These are phyloP conservation scores for Spodoptera frugiperda DNA, from an alignment of 1,140 invertebrate genomes.

Conservation along the genomic window DNA sequence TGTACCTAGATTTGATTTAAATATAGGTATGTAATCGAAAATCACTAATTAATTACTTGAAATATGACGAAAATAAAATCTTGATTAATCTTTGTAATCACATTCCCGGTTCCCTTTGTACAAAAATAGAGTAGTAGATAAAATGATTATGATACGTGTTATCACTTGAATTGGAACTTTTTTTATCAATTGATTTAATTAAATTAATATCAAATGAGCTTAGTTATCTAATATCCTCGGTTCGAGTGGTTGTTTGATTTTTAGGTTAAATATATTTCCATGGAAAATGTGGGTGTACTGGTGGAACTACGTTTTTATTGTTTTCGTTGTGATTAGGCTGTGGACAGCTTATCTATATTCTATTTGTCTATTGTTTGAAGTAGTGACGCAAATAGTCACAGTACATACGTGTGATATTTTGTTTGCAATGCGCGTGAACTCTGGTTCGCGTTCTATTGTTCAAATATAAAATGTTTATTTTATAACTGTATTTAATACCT, in stretches of 20 bases:
- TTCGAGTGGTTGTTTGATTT: slow-evolving; percentile 34
- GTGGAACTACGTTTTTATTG: neutral
- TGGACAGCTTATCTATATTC: neutral
- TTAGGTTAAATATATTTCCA: neutral
- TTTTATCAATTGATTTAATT: slow-evolving; percentile 60
- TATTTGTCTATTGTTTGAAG: neutral
- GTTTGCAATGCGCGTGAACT: neutral
- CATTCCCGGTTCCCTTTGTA: neutral
- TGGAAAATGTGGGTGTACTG: neutral
- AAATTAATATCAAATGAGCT: slow-evolving; percentile 54
- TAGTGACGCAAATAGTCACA: neutral
- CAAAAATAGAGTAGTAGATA: slow-evolving; percentile 27
- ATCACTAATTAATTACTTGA: no score
- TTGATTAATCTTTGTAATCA: neutral
- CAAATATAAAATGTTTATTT: no score
- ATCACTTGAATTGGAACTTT: slow-evolving; percentile 36
- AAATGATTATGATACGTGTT: slow-evolving; percentile 37
- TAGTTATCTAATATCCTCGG: slow-evolving; percentile 46
- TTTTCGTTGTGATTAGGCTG: neutral
- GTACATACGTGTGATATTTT: no score
- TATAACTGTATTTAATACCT: no score
- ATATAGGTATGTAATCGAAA: no score
- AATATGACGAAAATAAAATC: no score
- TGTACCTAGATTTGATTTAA: no score
- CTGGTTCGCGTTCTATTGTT: no score